A percentile compares a stretch with the other conserved stretches of the same genome.
Evolutionary conservation across 2,797 vertebrate species (phyloP).

Genomic region (Dermochelys coriacea): DNA sequence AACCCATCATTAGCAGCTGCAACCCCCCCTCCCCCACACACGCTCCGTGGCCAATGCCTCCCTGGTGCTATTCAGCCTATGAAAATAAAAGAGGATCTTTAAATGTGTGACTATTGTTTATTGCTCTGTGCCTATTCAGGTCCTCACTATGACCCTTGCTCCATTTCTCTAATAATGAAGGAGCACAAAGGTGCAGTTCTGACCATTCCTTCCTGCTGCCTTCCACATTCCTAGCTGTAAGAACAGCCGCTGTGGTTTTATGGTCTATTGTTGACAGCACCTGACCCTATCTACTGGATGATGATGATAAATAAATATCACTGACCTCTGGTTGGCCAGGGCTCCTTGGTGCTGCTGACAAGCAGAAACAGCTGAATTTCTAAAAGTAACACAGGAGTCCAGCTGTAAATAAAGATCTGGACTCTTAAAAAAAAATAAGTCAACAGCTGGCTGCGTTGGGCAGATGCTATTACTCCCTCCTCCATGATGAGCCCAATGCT

Average conservation of each 20-base stretch:
- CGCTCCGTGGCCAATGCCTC: rapidly evolving
- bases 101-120: background rate
- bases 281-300: background rate
- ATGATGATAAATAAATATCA: background rate
- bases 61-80: rapidly evolving
- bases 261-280: background rate
- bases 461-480: background rate
- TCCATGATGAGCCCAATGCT: background rate
- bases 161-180: background rate
- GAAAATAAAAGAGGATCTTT: background rate
- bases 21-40: background rate
- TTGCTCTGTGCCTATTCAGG: background rate
- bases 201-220: background rate
- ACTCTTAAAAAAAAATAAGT: background rate
- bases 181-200: background rate
- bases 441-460: background rate
- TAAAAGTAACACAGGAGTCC: slow-evolving; percentile 15
- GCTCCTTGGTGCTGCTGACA: background rate
- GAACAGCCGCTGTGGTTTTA: background rate
- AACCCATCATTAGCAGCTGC: rapidly evolving
- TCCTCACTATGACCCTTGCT: rapidly evolving
- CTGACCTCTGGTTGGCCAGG: background rate
- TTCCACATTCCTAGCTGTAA: background rate
- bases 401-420: rapidly evolving
- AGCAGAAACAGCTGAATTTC: background rate